Evolutionary conservation across 2,888 invertebrate species (phyloP), one percentile per base, ranked within the genome.

Genomic region (Anagyrus pseudococci): DNA sequence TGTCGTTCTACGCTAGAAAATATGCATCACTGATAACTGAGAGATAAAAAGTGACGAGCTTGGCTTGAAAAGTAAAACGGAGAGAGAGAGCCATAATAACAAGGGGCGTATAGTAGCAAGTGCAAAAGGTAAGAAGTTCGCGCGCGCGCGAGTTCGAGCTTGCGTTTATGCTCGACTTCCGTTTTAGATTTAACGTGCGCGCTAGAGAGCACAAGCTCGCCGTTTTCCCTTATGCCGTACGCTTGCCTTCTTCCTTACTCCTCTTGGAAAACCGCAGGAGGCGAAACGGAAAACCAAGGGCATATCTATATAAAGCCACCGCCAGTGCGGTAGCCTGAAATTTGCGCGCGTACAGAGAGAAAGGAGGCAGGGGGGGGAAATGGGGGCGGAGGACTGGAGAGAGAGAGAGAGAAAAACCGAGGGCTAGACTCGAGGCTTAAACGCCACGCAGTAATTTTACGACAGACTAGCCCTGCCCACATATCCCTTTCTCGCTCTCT

Each of bases 101-200:
- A n/a, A n/a, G n/a, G n/a, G n/a, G n/a, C n/a, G n/a, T n/a, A n/a
- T n/a, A n/a, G n/a, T n/a, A n/a, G 19, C 19, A 43, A 19, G 8
- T 17, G 10, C 43, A 19, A 43, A 43, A 19, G 17, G 43, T 43
- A 19, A 43, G 17, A n/a, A n/a, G n/a, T n/a, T n/a, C n/a, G n/a
- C n/a, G n/a, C n/a, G n/a, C n/a, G 19, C 7, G 17, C 19, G 4
- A 8, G 19, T 13, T 13, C 48, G 20, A 44, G 56, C 49, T 49
- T 49, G 67, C 69, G 66, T 73, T 73, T 73, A 72, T 58, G 67
- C 67, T 58, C 59, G 58, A 63, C 57, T 72, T 70, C 71, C 72
- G 71, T 70, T 73, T 72, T 66, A 67, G 70, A 74, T 72, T 74
- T 70, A 71, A 71, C 62, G 66, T 44, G n/a, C n/a, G n/a, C n/a